These are phyloP conservation scores for Drosophila demipolita DNA, from an alignment of 2,888 invertebrate species.

Conservation along the genomic window DNA sequence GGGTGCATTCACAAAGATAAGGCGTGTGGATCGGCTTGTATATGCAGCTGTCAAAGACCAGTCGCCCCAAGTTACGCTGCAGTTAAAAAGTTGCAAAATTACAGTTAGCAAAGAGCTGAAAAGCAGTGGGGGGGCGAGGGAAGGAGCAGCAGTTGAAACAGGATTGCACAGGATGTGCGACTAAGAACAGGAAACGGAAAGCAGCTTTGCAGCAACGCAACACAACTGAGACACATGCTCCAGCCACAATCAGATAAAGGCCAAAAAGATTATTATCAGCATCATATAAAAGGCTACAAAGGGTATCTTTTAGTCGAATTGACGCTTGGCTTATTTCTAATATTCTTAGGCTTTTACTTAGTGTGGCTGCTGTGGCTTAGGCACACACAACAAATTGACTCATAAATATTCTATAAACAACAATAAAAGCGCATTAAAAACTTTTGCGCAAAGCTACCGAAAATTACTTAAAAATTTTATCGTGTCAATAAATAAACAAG, in stretches of 20 bases:
- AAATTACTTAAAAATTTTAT: constrained; percentile 59
- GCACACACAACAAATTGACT: constrained; percentile 19
- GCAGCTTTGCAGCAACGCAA: constrained; percentile 4
- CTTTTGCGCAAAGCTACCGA: constrained; percentile 41
- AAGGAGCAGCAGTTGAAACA: too few relatives aligned
- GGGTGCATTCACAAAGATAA: constrained; percentile 25
- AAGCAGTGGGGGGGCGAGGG: too few relatives aligned
- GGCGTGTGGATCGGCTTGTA: constrained; percentile 37
- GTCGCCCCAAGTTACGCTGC: constrained; percentile 60
- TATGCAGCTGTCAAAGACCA: constrained; percentile 76
- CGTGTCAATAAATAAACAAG: constrained; percentile 60
- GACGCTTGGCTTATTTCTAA: background rate
- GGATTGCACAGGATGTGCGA: constrained; percentile 2
- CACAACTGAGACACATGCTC: constrained; percentile 15
- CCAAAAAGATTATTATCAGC: background rate
- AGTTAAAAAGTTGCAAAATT: constrained; percentile 57
- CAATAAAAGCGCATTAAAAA: constrained; percentile 63
- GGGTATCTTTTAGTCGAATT: constrained; percentile 1
- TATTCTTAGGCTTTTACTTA: constrained; percentile 2
- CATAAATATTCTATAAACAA: constrained; percentile 67
- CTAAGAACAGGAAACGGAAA: constrained; percentile 19
- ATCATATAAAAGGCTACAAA: too few relatives aligned
- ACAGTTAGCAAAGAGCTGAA: constrained; percentile 23
- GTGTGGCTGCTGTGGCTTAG: background rate
- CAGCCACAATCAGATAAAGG: background rate